Evolutionary conservation across 2,113 vertebrate genomes (phyloP), one percentile per base, ranked within the genome.

Genomic region (Phalacrocorax carbo): DNA sequence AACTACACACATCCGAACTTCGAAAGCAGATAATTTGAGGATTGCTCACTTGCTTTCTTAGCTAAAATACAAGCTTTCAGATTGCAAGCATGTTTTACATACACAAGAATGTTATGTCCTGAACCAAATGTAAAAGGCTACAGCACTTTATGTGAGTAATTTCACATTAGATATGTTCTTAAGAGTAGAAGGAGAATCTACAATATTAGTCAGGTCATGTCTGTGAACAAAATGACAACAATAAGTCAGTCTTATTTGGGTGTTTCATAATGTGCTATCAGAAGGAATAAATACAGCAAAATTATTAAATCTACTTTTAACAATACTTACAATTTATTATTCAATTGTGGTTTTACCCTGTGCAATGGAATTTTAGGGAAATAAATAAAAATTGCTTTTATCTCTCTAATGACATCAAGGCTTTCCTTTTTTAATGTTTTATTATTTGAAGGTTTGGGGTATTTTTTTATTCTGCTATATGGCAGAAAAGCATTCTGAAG

Each of bases 331-430:
- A 62, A 48, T 66, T 62, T 64, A 25, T 69, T 77, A 29, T 60
- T 80, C 21, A 40, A 13, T 38, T 1, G 2, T 57, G 0, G 1
- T 61, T 87, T 75, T 70, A 48, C 1, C 1, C 11, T 38, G 13
- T 55, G 52, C 5, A 23, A 13, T 10, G 3, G 15, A 87, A 64
- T 68, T 90, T 71, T 46, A 30, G 12, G 21, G 20, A 60, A 72
- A 76, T 18, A 48, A 3, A 34, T 19, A 73, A 5, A 57, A 38
- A 62, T 71, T 52, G 2, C 5, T 83, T 86, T 62, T 71, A 34
- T 36, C 4, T 58, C 11, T 75, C 20, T 75, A 9, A 17, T 34
- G 15, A 62, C 68, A 62, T 9, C 2, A 32, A 32, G 8, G 4
- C 2, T 16, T 76, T 64, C 7, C 7, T 61, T 49, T 46, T 36